Evolutionary conservation across 1,140 invertebrate genomes (phyloP), one percentile per base, ranked within the genome.

Genomic region (Drosophila lowei): DNA sequence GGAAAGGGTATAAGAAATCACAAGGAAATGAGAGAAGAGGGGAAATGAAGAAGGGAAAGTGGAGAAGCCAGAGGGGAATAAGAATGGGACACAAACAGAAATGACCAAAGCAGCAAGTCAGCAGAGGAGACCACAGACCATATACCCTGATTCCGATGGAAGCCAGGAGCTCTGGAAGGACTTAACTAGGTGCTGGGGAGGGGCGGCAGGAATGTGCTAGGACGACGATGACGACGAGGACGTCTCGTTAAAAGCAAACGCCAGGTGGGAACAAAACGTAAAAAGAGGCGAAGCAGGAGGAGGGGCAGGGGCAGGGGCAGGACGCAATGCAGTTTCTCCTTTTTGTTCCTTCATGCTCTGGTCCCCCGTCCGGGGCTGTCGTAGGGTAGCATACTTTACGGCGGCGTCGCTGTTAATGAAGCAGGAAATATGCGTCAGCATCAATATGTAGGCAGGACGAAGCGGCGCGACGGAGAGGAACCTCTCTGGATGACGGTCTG

Each of bases 381-480:
- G 56, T 68, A 50, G 65, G 61, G 72, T 84, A 71, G 75, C 79
- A 83, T 83, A 70, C 79, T 81, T 83, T 65, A 78, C 77, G 79
- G 68, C 71, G 61, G 48, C 56, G 79, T 65, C 61, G 75, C 70
- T 59, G 67, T 77, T 84, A 84, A 84, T 84, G 79, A 84, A 84
- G 79, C 79, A 84, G 79, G 79, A 84, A 84, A 84, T 84, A 84
- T 83, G 79, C 79, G 79, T 81, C 79, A 83, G 79, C 79, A 73
- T 83, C 79, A 78, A 81, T 83, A 78, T 78, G 74, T 55, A 72
- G 72, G 23, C 38, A n/a, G 9, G n/a, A 9, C 21, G 34, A 21
- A 25, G 16, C 3, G 11, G 53, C 43, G 16, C 3, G 7, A 61
- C 43, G 21, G 16, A 9, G 13, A 16, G n/a, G 41, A 25, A 9